phyloP scores from a whole-genome alignment of 2,888 invertebrate species.

The Chamaedrilus cognettii region DNA sequence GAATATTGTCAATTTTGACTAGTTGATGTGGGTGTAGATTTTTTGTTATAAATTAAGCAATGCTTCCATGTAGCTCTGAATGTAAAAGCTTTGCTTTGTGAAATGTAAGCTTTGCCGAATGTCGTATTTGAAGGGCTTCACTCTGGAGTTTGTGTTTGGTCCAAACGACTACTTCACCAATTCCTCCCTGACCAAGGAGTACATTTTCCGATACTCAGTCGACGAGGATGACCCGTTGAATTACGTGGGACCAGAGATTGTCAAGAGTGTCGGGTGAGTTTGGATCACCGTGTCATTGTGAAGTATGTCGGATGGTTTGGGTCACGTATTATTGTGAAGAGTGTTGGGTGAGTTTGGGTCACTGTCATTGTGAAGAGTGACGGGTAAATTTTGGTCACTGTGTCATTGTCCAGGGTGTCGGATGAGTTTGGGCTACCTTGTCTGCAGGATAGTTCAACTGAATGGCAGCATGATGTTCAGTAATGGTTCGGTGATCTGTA shows the following conservation, averaged over 20 bases:
- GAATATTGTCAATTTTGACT: too few relatives aligned
- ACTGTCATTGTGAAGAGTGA: too few relatives aligned
- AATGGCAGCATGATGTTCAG: too few relatives aligned
- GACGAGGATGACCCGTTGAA: constrained; percentile 84
- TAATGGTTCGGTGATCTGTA: too few relatives aligned
- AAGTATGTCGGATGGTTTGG: too few relatives aligned
- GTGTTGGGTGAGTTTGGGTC: too few relatives aligned
- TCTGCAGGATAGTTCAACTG: too few relatives aligned
- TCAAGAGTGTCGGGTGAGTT: constrained; percentile 77
- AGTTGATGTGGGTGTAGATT: background rate
- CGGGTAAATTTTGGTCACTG: too few relatives aligned
- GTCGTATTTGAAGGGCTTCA: constrained; percentile 68
- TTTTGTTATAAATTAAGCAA: background rate
- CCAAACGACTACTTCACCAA: constrained; percentile 90
- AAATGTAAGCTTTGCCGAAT: too few relatives aligned
- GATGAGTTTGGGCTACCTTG: too few relatives aligned
- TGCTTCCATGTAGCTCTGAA: background rate
- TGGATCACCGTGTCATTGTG: background rate
- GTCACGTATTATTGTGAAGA: too few relatives aligned
- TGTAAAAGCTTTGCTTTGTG: constrained; percentile 6
- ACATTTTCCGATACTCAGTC: constrained; percentile 84
- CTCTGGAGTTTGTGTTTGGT: constrained; percentile 87
- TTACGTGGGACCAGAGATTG: constrained; percentile 94
- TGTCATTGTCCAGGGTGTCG: too few relatives aligned
- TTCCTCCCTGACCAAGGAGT: constrained; percentile 86